phyloP scores from a whole-genome alignment of 2,888 invertebrate genomes.

The Lucinisca nassula region DNA sequence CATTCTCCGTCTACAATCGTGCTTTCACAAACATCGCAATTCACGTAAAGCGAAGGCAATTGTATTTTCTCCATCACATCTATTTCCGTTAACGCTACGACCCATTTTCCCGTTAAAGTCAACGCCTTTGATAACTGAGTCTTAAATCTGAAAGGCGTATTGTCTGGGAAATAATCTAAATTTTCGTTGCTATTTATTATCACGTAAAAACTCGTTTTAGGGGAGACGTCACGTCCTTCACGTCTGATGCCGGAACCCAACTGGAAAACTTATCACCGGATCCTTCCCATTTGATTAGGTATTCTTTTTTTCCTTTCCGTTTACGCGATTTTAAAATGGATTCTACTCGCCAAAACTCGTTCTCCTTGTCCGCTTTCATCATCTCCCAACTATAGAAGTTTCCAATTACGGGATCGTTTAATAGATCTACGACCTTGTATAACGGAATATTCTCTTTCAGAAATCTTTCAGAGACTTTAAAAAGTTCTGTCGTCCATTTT shows the following conservation, averaged over 20 bases:
- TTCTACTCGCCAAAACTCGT: neutral
- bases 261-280: neutral
- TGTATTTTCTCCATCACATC: neutral
- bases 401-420: neutral
- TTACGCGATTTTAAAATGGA: neutral
- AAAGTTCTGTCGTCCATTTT: neutral
- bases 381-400: neutral
- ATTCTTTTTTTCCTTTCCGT: neutral
- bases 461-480: neutral
- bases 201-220: conserved; percentile 6
- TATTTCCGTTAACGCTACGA: neutral
- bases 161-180: conserved; percentile 17
- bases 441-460: neutral
- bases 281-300: neutral
- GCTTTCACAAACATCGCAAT: neutral
- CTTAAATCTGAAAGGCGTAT: conserved; percentile 25
- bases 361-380: neutral
- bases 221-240: neutral
- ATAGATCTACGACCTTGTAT: neutral
- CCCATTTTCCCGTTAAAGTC: neutral
- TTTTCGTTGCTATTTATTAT: neutral
- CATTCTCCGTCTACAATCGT: neutral
- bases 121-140: neutral
- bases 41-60: neutral
- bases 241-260: neutral